A percentile compares a stretch with the other conserved stretches of the same genome.
These are phyloP conservation scores for Myathropa florea DNA, from an alignment of 2,888 invertebrate species.

Conservation along the genomic window DNA sequence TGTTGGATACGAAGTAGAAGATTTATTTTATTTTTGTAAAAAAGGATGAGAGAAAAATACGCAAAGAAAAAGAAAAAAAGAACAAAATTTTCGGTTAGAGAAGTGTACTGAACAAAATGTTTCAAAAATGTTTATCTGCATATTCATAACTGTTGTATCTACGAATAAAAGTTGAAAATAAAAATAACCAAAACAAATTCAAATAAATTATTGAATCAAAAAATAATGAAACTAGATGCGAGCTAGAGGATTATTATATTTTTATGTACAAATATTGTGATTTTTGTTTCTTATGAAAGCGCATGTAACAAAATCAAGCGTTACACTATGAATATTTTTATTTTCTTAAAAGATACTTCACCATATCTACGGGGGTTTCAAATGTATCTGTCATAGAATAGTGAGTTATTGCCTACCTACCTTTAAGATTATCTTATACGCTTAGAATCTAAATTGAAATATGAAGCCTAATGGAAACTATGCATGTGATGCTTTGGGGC, in stretches of 20 bases:
- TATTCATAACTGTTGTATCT: neutral
- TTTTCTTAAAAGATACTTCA: neutral
- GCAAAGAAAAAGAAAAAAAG: constrained; percentile 13
- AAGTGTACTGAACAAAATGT: constrained; percentile 42
- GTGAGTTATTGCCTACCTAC: neutral
- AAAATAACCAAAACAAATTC: neutral
- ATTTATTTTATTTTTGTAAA: constrained; percentile 22
- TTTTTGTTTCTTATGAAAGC: constrained; percentile 29
- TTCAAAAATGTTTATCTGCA: constrained; percentile 8
- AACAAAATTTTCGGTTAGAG: constrained; percentile 13
- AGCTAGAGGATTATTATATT: neutral
- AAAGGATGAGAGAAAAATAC: constrained; percentile 74
- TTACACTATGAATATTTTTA: neutral
- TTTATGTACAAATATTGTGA: constrained; percentile 26
- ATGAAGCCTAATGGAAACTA: neutral
- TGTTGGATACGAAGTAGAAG: constrained; percentile 71
- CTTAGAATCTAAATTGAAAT: neutral
- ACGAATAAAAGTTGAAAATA: neutral
- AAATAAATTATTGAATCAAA: neutral
- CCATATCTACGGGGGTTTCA: neutral
- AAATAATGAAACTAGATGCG: constrained; percentile 12
- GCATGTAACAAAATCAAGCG: constrained; percentile 19
- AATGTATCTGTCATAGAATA: neutral
- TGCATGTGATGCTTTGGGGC: neutral
- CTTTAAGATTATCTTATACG: neutral